Evolutionary conservation across 2,888 invertebrate genomes (phyloP).

Genomic region (Heterodera filipjevi): DNA sequence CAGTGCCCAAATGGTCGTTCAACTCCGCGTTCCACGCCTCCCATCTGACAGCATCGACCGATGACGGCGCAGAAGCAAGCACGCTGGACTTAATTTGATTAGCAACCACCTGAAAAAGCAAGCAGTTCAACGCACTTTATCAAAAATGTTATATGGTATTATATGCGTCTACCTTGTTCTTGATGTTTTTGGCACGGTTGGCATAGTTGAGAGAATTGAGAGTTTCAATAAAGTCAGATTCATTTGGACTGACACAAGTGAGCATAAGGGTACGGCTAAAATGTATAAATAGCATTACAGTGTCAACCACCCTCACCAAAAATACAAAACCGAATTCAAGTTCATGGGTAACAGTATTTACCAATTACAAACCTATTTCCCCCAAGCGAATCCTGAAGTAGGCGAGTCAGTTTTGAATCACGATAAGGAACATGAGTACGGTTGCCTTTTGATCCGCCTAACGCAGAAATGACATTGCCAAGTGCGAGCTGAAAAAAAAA

Average conservation of each 20-base stretch:
- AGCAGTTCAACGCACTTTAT: too few relatives aligned
- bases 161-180: conserved; percentile 81
- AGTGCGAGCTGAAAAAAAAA: conserved; percentile 75
- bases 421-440: conserved; percentile 86
- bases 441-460: conserved; percentile 76
- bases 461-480: conserved; percentile 95
- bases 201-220: conserved; percentile 96
- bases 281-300: too few relatives aligned
- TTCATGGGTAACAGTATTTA: neutral
- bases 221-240: conserved; percentile 97
- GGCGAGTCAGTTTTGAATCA: conserved; percentile 91
- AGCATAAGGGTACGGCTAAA: conserved; percentile 95
- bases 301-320: too few relatives aligned
- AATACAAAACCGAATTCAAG: too few relatives aligned
- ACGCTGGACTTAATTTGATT: conserved; percentile 29
- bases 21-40: neutral
- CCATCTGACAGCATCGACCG: neutral
- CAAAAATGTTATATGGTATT: too few relatives aligned
- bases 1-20: neutral
- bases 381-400: conserved; percentile 77
- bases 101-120: conserved; percentile 20
- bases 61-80: neutral
- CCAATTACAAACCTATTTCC: conserved; percentile 40
- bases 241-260: conserved; percentile 95
- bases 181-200: conserved; percentile 94